Percentiles rank a stretch among this genome's conserved stretches.
Conservation (phyloP, 2,113 vertebrate species). For the Carettochelys insculpta region DNA sequence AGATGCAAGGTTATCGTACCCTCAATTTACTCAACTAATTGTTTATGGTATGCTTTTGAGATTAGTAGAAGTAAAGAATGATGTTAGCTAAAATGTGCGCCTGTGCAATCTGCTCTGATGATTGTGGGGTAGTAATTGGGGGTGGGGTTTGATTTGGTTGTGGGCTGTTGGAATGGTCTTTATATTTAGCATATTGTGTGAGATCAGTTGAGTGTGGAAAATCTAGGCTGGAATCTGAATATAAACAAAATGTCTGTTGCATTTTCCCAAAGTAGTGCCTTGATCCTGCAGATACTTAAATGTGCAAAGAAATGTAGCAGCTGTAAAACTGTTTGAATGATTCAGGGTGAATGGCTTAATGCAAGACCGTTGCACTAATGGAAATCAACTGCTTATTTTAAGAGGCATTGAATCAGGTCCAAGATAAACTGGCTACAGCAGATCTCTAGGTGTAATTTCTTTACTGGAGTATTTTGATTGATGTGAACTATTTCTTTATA, state of each 20-base stretch:
- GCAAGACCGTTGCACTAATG: accelerated
- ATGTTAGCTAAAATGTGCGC: not conserved
- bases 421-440: not conserved
- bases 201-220: not conserved
- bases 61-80: not conserved
- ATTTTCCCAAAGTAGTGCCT: not conserved
- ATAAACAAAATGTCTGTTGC: not conserved
- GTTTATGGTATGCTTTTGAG: slow-evolving; percentile 13
- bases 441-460: not conserved
- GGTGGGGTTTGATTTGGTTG: not conserved
- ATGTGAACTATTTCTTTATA: not conserved
- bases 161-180: not conserved
- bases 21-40: not conserved
- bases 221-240: not conserved
- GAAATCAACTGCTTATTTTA: not conserved
- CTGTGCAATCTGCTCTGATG: not conserved
- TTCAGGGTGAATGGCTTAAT: not conserved
- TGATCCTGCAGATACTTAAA: not conserved
- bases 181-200: accelerated
- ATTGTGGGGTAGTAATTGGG: not conserved
- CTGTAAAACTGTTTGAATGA: not conserved
- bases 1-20: slow-evolving; percentile 57
- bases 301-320: not conserved
- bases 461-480: not conserved
- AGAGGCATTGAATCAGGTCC: not conserved